These are phyloP conservation scores for Drosophila pseudotalamancana DNA, from an alignment of 2,888 invertebrate species.

Conservation along the genomic window DNA sequence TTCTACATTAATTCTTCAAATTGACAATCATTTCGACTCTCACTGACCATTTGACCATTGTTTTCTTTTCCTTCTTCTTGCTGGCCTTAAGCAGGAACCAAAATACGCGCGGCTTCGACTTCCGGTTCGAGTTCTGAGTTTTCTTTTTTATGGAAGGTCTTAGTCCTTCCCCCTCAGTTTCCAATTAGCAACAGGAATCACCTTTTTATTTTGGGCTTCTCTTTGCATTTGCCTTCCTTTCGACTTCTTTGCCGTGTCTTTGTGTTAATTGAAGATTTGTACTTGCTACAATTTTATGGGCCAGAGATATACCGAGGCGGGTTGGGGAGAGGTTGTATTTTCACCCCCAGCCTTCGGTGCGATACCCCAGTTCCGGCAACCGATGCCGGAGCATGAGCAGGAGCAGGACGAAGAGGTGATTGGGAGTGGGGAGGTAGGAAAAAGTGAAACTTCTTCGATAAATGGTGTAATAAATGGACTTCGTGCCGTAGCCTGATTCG, in stretches of 20 bases:
- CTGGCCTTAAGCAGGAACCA: neutral
- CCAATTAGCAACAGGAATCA: conserved; percentile 79
- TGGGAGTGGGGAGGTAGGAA: neutral
- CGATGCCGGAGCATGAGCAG: neutral
- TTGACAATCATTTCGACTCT: conserved; percentile 67
- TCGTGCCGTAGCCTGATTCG: conserved; percentile 20
- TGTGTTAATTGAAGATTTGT: conserved; percentile 77
- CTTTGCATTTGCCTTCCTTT: conserved; percentile 8
- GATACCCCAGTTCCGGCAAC: neutral
- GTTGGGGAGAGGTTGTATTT: neutral
- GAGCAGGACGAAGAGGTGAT: no score
- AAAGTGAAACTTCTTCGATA: conserved; percentile 52
- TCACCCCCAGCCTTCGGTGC: neutral
- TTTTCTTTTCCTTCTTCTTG: neutral
- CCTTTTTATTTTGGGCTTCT: conserved; percentile 49
- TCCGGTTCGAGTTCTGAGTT: conserved; percentile 52
- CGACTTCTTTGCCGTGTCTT: conserved; percentile 31
- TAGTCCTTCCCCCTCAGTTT: conserved; percentile 60
- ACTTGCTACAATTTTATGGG: conserved; percentile 66
- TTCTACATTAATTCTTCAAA: conserved; percentile 73
- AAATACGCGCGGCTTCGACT: conserved; percentile 23
- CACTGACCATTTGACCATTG: conserved; percentile 20
- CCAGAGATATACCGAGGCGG: conserved; percentile 36
- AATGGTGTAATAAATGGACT: conserved; percentile 60
- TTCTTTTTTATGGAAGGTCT: conserved; percentile 5